Conservation (phyloP, 2,797 vertebrate species). For the Thamnophis elegans region DNA sequence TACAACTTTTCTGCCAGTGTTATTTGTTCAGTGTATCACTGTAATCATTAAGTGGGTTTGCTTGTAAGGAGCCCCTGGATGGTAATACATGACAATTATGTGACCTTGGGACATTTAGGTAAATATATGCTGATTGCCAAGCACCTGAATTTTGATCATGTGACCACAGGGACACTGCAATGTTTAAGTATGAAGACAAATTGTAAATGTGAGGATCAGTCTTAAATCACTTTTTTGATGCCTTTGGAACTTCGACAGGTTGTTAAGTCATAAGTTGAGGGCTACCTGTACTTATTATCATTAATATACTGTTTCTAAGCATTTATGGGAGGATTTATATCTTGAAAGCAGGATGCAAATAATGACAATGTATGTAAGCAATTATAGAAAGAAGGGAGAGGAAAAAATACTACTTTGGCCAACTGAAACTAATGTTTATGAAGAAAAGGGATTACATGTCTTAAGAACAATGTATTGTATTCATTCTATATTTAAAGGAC, state of each 20-base stretch:
- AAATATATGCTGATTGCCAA: background rate
- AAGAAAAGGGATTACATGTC: background rate
- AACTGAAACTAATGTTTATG: background rate
- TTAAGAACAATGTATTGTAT: background rate
- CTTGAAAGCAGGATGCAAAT: background rate
- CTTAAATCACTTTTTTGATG: background rate
- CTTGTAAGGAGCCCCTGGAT: background rate
- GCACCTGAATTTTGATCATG: background rate
- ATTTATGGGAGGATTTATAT: background rate
- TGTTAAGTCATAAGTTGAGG: background rate
- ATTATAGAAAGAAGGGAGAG: background rate
- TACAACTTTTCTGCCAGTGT: no score
- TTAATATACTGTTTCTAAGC: background rate
- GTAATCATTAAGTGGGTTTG: background rate
- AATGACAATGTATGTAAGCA: background rate
- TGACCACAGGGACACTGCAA: background rate
- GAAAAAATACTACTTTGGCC: background rate
- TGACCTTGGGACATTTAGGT: background rate
- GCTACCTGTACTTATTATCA: background rate
- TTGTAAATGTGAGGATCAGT: background rate
- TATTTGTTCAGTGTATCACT: no score
- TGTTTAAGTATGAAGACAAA: background rate
- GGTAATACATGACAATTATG: background rate
- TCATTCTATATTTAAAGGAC: background rate
- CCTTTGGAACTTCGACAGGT: background rate